phyloP scores from a whole-genome alignment of 2,888 invertebrate species.

The Cecidostiba fungosa region DNA sequence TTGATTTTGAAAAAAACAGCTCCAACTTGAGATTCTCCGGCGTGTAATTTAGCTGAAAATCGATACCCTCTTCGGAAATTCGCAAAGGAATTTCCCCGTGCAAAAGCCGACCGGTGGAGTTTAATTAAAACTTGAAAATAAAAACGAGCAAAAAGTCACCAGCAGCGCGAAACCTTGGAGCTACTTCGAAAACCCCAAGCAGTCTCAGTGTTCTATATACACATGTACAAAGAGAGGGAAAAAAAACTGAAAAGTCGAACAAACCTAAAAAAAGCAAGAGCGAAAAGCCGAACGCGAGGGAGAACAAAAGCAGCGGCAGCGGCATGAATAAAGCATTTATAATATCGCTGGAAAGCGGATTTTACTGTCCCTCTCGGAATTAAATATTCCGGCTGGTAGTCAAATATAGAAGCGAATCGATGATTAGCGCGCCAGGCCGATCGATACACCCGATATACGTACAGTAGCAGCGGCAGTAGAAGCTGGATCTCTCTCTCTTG shows the following conservation, averaged over 20 bases:
- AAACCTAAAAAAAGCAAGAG: neutral
- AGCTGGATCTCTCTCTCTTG: neutral
- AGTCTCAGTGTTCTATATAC: too few species aligned
- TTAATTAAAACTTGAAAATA: neutral
- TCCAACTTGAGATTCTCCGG: too few species aligned
- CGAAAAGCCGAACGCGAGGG: neutral
- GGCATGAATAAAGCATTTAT: slow-evolving; percentile 38
- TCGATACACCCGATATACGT: slow-evolving; percentile 46
- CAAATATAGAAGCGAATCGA: slow-evolving; percentile 67
- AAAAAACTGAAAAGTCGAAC: slow-evolving; percentile 11
- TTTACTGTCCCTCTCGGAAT: slow-evolving; percentile 53
- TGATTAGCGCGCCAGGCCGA: slow-evolving; percentile 57
- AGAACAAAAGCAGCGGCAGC: slow-evolving; percentile 3
- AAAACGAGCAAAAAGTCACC: neutral
- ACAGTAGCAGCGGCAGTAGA: neutral
- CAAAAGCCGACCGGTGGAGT: neutral
- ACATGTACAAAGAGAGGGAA: neutral
- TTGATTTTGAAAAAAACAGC: too few species aligned
- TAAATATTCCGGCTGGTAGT: slow-evolving; percentile 64
- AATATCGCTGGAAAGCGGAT: slow-evolving; percentile 42
- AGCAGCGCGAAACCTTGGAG: neutral
- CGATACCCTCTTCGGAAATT: neutral
- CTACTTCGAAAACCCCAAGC: neutral
- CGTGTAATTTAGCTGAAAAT: neutral
- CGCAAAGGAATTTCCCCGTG: neutral